Conservation (phyloP, 2,797 vertebrate species). For the Threskiornis aethiopicus region DNA sequence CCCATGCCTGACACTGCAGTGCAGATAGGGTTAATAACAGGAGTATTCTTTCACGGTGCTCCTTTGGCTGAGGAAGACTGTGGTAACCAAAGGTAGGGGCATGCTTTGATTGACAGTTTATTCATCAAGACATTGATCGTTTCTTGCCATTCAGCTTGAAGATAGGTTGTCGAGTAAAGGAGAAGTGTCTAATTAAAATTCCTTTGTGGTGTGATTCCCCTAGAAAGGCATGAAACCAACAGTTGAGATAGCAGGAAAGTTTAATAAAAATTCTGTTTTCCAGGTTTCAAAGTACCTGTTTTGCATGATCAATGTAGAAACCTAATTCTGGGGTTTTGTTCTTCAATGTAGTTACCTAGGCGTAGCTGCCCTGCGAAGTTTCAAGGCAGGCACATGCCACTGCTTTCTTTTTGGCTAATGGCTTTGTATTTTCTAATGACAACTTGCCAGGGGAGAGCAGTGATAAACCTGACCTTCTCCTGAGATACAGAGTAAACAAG, state of each 20-base stretch:
- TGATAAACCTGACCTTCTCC: not conserved
- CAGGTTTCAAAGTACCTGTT: not conserved
- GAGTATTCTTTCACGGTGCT: not conserved
- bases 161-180: not conserved
- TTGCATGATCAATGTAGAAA: not conserved
- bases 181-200: constrained; percentile 7
- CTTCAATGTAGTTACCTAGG: not conserved
- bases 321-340: not conserved
- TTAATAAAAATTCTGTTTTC: not conserved
- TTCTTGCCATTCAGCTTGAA: not conserved
- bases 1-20: not conserved
- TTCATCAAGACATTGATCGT: constrained; percentile 23
- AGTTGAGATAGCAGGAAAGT: not conserved
- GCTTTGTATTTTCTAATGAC: not conserved
- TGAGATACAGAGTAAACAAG: not conserved
- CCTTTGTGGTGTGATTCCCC: not conserved
- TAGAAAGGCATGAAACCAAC: not conserved
- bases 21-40: not conserved
- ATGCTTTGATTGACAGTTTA: not conserved
- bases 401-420: not conserved
- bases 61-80: not conserved
- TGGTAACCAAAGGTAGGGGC: not conserved
- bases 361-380: not conserved
- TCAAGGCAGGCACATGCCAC: rapidly evolving
- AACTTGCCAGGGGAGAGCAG: not conserved